A percentile compares a stretch with the other conserved stretches of the same genome.
Conservation (phyloP, 2,888 invertebrate species). For the Microctonus aethiopoides region DNA sequence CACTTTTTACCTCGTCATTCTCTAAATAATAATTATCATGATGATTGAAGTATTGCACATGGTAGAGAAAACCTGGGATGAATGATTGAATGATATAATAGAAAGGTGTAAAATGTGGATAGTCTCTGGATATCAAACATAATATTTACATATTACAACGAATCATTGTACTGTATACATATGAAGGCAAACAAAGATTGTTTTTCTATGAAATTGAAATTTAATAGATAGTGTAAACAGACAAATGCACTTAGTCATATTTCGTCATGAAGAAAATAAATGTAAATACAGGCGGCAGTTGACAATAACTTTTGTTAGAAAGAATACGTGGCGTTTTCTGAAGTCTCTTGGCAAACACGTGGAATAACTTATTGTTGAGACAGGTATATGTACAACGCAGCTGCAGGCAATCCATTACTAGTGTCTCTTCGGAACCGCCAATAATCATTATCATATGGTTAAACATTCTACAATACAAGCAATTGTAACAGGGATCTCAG, state of each 20-base stretch:
- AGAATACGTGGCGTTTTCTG: background rate
- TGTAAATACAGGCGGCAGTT: background rate
- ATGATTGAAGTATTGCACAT: background rate
- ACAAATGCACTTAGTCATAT: background rate
- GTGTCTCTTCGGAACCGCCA: background rate
- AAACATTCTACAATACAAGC: background rate
- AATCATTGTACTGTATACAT: background rate
- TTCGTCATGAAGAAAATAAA: too few relatives aligned
- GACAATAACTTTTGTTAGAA: background rate
- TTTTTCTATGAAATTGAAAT: background rate
- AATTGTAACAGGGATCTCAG: constrained; percentile 28
- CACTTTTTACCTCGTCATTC: background rate
- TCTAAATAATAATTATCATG: background rate
- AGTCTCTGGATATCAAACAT: background rate
- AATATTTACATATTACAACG: background rate
- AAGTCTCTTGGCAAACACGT: background rate
- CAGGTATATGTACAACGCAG: background rate
- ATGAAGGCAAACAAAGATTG: background rate
- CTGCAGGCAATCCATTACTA: constrained; percentile 22
- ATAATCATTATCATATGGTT: constrained; percentile 26
- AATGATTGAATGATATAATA: constrained; percentile 1
- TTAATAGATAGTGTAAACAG: background rate
- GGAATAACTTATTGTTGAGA: background rate
- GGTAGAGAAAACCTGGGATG: too few relatives aligned
- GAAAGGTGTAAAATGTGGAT: constrained; percentile 4